Percentiles rank a stretch among this genome's conserved stretches.
These are phyloP conservation scores for Solea senegalensis DNA, from an alignment of 2,113 vertebrate species.

Conservation along the genomic window DNA sequence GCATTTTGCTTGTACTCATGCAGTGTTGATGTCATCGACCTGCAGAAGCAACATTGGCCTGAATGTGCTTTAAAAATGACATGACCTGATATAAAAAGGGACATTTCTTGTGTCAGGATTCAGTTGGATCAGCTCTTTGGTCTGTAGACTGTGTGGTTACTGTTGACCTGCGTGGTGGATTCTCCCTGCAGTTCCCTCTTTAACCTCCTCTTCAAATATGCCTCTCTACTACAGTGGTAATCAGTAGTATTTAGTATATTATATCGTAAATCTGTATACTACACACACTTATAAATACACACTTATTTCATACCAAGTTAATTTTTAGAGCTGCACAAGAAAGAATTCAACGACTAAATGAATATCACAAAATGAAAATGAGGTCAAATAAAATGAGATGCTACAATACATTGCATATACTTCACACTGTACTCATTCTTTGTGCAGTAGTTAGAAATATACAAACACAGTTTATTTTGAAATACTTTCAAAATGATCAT, in stretches of 20 bases:
- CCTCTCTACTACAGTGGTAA: slow-evolving; percentile 25
- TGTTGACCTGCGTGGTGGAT: slow-evolving; percentile 59
- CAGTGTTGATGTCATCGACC: too few relatives aligned
- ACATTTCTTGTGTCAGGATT: slow-evolving; percentile 60
- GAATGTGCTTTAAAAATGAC: background rate
- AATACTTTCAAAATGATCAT: background rate
- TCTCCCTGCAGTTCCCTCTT: slow-evolving; percentile 66
- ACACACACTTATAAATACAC: background rate
- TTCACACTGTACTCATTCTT: too few relatives aligned
- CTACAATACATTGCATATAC: too few relatives aligned
- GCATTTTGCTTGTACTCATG: too few relatives aligned
- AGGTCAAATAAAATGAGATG: background rate
- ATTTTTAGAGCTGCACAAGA: too few relatives aligned
- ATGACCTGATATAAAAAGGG: slow-evolving; percentile 58
- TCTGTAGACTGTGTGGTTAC: slow-evolving; percentile 56
- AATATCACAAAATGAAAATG: background rate
- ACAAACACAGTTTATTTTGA: slow-evolving; percentile 2
- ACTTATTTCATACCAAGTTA: too few relatives aligned
- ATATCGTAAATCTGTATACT: background rate
- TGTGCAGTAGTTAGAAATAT: background rate
- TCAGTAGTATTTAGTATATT: background rate
- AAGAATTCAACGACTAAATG: background rate
- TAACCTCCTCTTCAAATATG: slow-evolving; percentile 48
- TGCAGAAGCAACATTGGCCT: too few relatives aligned
- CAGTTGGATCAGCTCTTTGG: slow-evolving; percentile 63